Conservation (phyloP, 2,113 vertebrate species). For the Aplodontia rufa region DNA sequence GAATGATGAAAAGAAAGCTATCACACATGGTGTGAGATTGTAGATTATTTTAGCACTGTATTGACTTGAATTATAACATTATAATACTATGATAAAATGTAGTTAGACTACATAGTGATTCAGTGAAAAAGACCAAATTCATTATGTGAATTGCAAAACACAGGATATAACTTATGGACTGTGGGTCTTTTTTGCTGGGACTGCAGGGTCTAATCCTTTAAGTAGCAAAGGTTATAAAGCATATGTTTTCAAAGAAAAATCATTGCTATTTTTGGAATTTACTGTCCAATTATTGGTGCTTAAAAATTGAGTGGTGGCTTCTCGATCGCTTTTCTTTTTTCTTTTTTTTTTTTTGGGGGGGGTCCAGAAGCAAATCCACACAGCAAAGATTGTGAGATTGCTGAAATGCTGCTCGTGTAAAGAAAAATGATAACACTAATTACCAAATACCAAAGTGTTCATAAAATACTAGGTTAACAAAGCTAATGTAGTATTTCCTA, state of each 20-base stretch:
- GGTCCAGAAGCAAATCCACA: background rate
- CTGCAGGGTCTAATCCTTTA: background rate
- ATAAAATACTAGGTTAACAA: conserved; percentile 35
- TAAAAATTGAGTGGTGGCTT: background rate
- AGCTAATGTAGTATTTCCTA: background rate
- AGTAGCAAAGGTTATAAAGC: conserved; percentile 45
- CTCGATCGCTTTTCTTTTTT: background rate
- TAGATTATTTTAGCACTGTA: background rate
- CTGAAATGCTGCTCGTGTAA: background rate
- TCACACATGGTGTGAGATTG: background rate
- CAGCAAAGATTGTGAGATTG: background rate
- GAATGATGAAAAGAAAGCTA: background rate
- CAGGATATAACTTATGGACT: background rate
- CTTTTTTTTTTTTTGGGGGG: too few species aligned
- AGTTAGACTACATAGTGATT: background rate
- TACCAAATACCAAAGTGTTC: background rate
- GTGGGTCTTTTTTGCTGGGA: background rate
- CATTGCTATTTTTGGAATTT: conserved; percentile 33
- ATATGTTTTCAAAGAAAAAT: conserved; percentile 29
- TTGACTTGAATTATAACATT: conserved; percentile 27
- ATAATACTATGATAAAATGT: conserved; percentile 29
- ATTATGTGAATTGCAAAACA: conserved; percentile 46
- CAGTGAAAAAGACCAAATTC: conserved; percentile 9
- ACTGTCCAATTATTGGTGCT: background rate
- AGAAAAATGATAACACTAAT: background rate